These are phyloP conservation scores for Volucella inflata DNA, from an alignment of 2,888 invertebrate species.

Conservation along the genomic window DNA sequence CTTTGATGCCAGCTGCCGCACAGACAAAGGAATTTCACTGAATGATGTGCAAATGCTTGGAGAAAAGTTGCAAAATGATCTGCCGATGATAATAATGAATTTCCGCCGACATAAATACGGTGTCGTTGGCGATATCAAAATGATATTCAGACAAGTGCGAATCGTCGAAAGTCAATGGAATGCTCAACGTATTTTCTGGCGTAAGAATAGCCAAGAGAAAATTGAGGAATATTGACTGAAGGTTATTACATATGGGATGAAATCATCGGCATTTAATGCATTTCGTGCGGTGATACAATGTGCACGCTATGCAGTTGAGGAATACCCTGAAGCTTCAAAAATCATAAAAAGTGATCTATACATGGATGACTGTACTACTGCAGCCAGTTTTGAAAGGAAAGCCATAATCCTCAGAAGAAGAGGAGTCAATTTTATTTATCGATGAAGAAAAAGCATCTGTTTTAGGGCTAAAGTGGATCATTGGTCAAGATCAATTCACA, in stretches of 20 bases:
- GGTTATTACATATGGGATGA: slow-evolving; percentile 44
- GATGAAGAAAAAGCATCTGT: slow-evolving; percentile 53
- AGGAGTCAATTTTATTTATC: slow-evolving; percentile 41
- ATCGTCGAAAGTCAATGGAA: too few relatives aligned
- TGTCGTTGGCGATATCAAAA: too few relatives aligned
- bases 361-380: slow-evolving; percentile 46
- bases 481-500: too few relatives aligned
- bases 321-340: slow-evolving; percentile 4
- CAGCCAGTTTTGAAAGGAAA: slow-evolving; percentile 15
- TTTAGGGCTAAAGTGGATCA: slow-evolving; percentile 46
- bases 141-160: too few relatives aligned
- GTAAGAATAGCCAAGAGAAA: too few relatives aligned
- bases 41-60: slow-evolving; percentile 48
- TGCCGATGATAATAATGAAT: too few relatives aligned
- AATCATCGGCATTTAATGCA: slow-evolving; percentile 39
- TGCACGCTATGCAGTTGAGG: slow-evolving; percentile 11
- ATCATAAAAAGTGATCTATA: slow-evolving; percentile 31
- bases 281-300: too few relatives aligned
- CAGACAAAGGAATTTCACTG: slow-evolving; percentile 5
- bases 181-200: too few relatives aligned
- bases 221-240: slow-evolving; percentile 27
- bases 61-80: slow-evolving; percentile 21
- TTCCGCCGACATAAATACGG: too few relatives aligned
- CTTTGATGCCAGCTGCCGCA: slow-evolving; percentile 28
- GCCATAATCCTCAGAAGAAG: slow-evolving; percentile 31